Evolutionary conservation across 2,113 vertebrate genomes (phyloP).

Genomic region (Hypocryptadius cinnamomeus): DNA sequence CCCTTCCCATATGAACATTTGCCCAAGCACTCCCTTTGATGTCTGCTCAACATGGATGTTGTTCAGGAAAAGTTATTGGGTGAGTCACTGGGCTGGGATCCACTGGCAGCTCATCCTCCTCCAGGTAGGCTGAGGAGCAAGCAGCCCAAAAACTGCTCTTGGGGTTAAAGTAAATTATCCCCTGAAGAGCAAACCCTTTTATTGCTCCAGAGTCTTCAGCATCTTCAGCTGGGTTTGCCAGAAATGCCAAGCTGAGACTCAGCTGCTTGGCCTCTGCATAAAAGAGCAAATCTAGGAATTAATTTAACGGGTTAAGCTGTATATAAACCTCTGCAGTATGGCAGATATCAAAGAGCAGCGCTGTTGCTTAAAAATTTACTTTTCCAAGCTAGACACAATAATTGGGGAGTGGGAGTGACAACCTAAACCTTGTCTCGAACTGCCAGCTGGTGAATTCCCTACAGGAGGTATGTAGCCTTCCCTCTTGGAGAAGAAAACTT

Average conservation of each 20-base stretch:
- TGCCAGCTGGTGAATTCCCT: not conserved
- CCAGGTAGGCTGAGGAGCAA: not conserved
- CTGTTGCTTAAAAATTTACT: not conserved
- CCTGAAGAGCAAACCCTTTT: not conserved
- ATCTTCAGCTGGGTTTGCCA: not conserved
- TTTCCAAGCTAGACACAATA: not conserved
- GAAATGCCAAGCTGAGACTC: not conserved
- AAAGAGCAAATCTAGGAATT: not conserved
- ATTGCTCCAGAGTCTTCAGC: not conserved
- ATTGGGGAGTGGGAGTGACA: not conserved
- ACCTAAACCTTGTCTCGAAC: not conserved
- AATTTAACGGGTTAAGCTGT: not conserved
- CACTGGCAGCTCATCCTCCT: not conserved
- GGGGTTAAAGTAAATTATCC: not conserved
- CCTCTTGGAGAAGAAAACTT: not conserved
- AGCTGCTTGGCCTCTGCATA: not conserved
- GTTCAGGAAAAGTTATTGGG: not conserved
- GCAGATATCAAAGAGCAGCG: conserved; percentile 1
- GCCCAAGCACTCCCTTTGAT: not conserved
- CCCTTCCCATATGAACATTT: not conserved
- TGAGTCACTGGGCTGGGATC: not conserved
- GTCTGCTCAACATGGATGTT: not conserved
- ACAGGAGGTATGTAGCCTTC: not conserved
- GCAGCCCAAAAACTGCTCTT: not conserved
- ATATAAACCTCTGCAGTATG: not conserved